Base-by-base conservation (phyloP, 2,888 invertebrate species). In the Tineola bisselliella region DNA sequence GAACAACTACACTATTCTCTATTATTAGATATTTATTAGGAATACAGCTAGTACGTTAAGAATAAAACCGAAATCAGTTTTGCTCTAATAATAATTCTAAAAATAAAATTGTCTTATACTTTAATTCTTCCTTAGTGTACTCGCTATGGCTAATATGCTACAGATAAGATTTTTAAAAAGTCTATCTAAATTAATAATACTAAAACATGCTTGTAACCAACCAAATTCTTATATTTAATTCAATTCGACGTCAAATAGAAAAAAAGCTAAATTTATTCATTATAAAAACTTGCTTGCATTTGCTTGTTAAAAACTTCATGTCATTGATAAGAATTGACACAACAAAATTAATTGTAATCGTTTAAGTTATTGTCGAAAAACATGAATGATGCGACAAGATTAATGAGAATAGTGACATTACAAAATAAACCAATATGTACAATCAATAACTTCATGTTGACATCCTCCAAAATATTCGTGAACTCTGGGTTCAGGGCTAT, bases 321-420 rank as follows among this genome's bases (percentile, higher is more conserved):
- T 58, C 58, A 58, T 58, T 33, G 33, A 31, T 15, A 58, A 58
- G 13, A 33, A 58, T 58, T 58, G 33, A 58, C 58, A 25, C 56
- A 58, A 58, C 33, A 58, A 58, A 58, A 58, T 58, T 58, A 58
- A 58, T 33, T 15, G 33, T 15, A 58, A 58, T 33, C 58, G 58
- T 58, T 58, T 58, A 58, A 13, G 13, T n/a, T 58, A 33, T 58
- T 33, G 33, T 33, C 58, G 58, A 58, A 58, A 25, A 58, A 58
- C 58, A 58, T 58, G 12, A 33, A 33, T 58, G 58, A 58, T 58
- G 30, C 12, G 10, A 58, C 18, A n/a, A 58, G 58, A 58, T 58
- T 33, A 33, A 58, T 58, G 31, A 33, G n/a, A 15, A 25, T 10
- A 54, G 54, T 54, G 54, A 54, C 25, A 54, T 54, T 54, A 33